Evolutionary conservation across 2,797 vertebrate species (phyloP).

Genomic region (Pseudomugil tenellus): DNA sequence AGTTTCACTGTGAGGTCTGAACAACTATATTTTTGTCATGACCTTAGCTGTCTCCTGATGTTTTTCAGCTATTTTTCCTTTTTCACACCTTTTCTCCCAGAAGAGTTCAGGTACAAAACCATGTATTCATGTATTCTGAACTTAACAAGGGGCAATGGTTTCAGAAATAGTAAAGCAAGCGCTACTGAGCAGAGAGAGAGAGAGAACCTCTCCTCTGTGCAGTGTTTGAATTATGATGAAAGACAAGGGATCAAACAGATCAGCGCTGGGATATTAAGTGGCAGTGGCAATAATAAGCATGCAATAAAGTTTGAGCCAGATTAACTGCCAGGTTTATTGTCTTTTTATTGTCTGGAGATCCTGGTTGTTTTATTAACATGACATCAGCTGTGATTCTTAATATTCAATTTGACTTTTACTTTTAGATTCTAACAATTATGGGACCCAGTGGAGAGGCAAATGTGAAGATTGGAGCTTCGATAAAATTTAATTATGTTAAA

Average conservation of each 20-base stretch:
- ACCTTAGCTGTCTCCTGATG: slow-evolving; percentile 32
- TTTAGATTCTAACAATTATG: slow-evolving; percentile 18
- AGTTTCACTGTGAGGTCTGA: slow-evolving; percentile 28
- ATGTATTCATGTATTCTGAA: slow-evolving; percentile 19
- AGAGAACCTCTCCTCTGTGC: slow-evolving; percentile 30
- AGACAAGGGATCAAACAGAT: slow-evolving; percentile 51
- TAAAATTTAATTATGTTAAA: background rate
- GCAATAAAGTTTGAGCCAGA: slow-evolving; percentile 41
- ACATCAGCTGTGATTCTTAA: slow-evolving; percentile 49
- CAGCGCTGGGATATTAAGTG: slow-evolving; percentile 42
- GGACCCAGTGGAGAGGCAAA: slow-evolving; percentile 21
- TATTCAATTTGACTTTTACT: slow-evolving; percentile 51
- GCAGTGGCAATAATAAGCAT: slow-evolving; percentile 46
- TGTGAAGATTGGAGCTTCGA: slow-evolving; percentile 8
- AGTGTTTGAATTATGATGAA: slow-evolving; percentile 40
- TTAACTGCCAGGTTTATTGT: slow-evolving; percentile 59
- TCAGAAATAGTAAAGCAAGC: slow-evolving; percentile 24
- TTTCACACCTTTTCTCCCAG: slow-evolving; percentile 42
- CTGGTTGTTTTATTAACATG: slow-evolving; percentile 54
- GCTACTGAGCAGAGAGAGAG: slow-evolving; percentile 10
- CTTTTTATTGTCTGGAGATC: slow-evolving; percentile 54
- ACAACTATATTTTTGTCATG: slow-evolving; percentile 27
- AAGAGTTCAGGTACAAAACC: slow-evolving; percentile 40
- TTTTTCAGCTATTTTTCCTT: slow-evolving; percentile 27
- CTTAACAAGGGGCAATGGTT: slow-evolving; percentile 33